Evolutionary conservation across 1,140 invertebrate genomes (phyloP).

Genomic region (Armadillidium nasatum): DNA sequence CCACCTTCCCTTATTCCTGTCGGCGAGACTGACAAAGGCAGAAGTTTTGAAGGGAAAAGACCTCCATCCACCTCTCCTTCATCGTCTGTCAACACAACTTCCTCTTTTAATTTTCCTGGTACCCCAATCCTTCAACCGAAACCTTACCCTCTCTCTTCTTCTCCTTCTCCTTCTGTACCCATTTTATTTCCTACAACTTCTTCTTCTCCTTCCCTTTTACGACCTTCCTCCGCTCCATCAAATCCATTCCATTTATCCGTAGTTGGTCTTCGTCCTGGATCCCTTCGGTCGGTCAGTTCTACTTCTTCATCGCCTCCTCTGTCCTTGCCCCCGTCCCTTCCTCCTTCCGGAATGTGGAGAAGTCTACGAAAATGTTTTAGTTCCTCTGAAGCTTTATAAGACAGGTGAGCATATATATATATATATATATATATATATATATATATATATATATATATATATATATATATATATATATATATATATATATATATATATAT

Average conservation of each 20-base stretch:
- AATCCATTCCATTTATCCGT: neutral
- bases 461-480: no score
- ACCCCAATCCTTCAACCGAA: neutral
- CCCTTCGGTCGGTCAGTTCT: constrained; percentile 29
- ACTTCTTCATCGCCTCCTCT: constrained; percentile 4
- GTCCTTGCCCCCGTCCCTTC: constrained; percentile 31
- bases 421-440: no score
- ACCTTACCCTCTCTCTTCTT: neutral
- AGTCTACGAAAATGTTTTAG: constrained; percentile 40
- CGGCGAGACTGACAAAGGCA: neutral
- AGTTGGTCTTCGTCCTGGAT: constrained; percentile 18
- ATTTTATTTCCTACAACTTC: neutral
- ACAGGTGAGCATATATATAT: neutral
- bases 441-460: no score
- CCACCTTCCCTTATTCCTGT: neutral
- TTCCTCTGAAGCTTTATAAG: constrained; percentile 31
- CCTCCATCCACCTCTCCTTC: neutral
- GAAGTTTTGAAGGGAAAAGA: neutral
- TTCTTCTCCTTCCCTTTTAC: neutral
- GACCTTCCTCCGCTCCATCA: neutral
- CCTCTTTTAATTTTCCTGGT: neutral
- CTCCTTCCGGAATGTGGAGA: constrained; percentile 33
- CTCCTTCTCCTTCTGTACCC: neutral
- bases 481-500: no score
- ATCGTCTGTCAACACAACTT: neutral